Percentiles rank a stretch among this genome's conserved stretches.
phyloP scores from a whole-genome alignment of 1,140 invertebrate genomes.

The Mercenaria mercenaria region DNA sequence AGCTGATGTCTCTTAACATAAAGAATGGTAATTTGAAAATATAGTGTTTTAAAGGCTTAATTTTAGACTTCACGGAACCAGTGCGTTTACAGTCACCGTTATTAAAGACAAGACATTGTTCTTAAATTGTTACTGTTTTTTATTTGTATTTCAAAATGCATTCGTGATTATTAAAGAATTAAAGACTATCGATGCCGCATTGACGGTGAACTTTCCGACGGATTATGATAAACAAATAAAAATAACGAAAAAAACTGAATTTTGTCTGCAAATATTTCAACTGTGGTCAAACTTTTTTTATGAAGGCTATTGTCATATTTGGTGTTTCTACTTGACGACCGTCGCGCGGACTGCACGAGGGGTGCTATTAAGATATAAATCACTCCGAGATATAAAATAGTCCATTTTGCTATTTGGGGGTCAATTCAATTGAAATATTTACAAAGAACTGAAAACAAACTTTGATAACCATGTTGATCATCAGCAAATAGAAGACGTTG shows the following conservation, averaged over 20 bases:
- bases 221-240: neutral
- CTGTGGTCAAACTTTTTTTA: conserved; percentile 1
- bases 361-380: conserved; percentile 54
- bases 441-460: conserved; percentile 61
- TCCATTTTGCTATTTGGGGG: conserved; percentile 48
- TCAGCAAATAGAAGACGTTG: conserved; percentile 42
- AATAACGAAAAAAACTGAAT: neutral
- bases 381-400: conserved; percentile 61
- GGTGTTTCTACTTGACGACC: neutral
- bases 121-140: too few species aligned
- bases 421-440: conserved; percentile 50
- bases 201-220: neutral
- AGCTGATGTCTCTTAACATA: too few species aligned
- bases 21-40: too few species aligned
- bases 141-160: too few species aligned
- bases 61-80: too few species aligned
- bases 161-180: too few species aligned
- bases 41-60: too few species aligned
- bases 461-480: conserved; percentile 43
- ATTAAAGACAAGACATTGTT: too few species aligned
- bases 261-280: neutral
- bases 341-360: conserved; percentile 22
- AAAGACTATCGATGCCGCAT: neutral
- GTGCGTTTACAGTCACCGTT: too few species aligned
- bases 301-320: neutral